Evolutionary conservation across 2,888 invertebrate genomes (phyloP), one percentile per base, ranked within the genome.

Genomic region (Caenorhabditis plicata): DNA sequence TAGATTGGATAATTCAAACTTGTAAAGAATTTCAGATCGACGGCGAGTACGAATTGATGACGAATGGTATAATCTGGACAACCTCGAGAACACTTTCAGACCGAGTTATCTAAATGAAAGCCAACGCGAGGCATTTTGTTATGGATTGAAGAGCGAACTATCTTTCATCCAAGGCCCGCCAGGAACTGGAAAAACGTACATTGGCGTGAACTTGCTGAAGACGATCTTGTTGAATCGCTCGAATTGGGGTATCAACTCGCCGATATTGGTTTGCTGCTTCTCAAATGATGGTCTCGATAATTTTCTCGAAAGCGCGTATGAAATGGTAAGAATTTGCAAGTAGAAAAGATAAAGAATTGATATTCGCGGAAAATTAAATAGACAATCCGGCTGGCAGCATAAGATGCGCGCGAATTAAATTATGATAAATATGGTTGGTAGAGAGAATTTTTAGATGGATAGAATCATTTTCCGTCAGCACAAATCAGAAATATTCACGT

Each of bases 271-370:
- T 0, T 87, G 91, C 19, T 89, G 90, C 74, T 90, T 87, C 80
- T 91, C 90, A 7, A 91, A 92, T 83, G 90, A 90, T 80, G 90
- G 91, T 4, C 82, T 92, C 36, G 91, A 91, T 83, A 90, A 91
- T 80, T 91, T 91, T 80, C 82, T 91, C 29, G 87, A 89, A 80
- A 88, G 77, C 8, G 83, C 89, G 22, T 47, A 17, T n/a, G 23
- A 47, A 13, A 64, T 54, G 64, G 49, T 64, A n/a, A n/a, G n/a
- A n/a, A n/a, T n/a, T n/a, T n/a, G n/a, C n/a, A n/a, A n/a, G n/a
- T n/a, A n/a, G n/a, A n/a, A n/a, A n/a, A n/a, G n/a, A n/a, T n/a
- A n/a, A n/a, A n/a, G n/a, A n/a, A n/a, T n/a, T n/a, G n/a, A n/a
- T n/a, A n/a, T n/a, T n/a, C n/a, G n/a, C n/a, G n/a, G n/a, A n/a